Evolutionary conservation across 2,113 vertebrate genomes (phyloP), one percentile per base, ranked within the genome.

Genomic region (Microcebus tavaratra): DNA sequence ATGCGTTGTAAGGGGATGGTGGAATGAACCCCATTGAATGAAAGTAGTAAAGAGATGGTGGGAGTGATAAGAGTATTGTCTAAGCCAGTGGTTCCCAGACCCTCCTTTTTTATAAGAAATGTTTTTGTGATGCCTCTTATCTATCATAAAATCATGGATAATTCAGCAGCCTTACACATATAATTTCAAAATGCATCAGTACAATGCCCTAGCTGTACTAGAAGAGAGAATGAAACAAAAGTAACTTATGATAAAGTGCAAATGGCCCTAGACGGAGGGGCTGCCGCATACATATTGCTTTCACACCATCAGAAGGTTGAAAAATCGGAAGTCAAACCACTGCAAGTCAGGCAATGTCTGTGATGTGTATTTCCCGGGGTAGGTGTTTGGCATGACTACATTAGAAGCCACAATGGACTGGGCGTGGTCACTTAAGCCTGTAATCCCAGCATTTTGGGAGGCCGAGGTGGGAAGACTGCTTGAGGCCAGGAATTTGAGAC

Each of bases 61-160:
- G 61, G 67, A 61, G 25, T 81, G 29, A 53, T 68, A 27, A 50
- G 45, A 96, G n/a, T 48, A 55, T 82, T 84, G 39, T 86, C 42
- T 29, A 94, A 68, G 42, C 42, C 36, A 34, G 20, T 21, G 29
- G 72, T 55, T 70, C 42, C 85, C 48, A 48, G 25, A 61, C 45
- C 20, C 29, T 27, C 8, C 10, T 67, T 42, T 94, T 88, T 86
- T 21, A 86, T 76, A 90, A 82, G 48, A 88, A 90, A 53, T 65
- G 42, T 50, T 95, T 95, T 76, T 81, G 7, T 81, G 68, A 80
- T 39, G 31, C 23, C 10, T 39, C 31, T 84, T 63, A 70, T 34
- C 23, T 90, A n/a, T n/a, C 17, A 75, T 89, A n/a, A 80, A 83
- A 88, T 78, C 68, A 92, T 57, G 91, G 88, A 61, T 27, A 89